Percentiles rank a stretch among this genome's conserved stretches.
These are phyloP conservation scores for Melanotaenia pygmaea DNA, from an alignment of 2,797 vertebrate genomes.

Conservation along the genomic window DNA sequence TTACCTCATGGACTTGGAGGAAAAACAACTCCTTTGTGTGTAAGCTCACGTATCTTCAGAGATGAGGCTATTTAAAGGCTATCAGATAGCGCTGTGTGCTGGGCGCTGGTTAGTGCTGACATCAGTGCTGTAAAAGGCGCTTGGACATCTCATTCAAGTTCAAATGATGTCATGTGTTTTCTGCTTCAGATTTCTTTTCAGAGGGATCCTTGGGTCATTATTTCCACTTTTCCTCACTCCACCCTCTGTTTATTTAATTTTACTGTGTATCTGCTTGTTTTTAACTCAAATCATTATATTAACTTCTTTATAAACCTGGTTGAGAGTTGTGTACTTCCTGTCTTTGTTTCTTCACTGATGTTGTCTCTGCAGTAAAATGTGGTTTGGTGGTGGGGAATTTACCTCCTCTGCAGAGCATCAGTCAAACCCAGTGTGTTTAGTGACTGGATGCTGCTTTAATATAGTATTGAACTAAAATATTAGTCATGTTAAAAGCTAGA, in stretches of 20 bases:
- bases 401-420: neutral
- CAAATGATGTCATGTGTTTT: slow-evolving; percentile 59
- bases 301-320: neutral
- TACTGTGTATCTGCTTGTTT: too few relatives aligned
- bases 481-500: too few relatives aligned
- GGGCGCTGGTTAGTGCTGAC: slow-evolving; percentile 30
- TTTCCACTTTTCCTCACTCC: neutral
- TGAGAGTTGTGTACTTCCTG: neutral
- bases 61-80: slow-evolving; percentile 47
- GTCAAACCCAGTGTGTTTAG: neutral
- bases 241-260: neutral
- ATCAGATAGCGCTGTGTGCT: slow-evolving; percentile 43
- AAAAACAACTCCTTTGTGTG: slow-evolving; percentile 29
- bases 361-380: neutral
- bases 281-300: neutral
- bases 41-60: slow-evolving; percentile 36
- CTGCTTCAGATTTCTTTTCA: slow-evolving; percentile 13
- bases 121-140: slow-evolving; percentile 38
- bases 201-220: neutral
- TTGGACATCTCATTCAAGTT: slow-evolving; percentile 29
- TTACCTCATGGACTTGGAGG: slow-evolving; percentile 56
- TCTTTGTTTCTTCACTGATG: too few relatives aligned
- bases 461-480: too few relatives aligned
- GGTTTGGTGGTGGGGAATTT: neutral
- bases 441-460: too few relatives aligned